phyloP scores from a whole-genome alignment of 2,888 invertebrate species.

The Tineola bisselliella region DNA sequence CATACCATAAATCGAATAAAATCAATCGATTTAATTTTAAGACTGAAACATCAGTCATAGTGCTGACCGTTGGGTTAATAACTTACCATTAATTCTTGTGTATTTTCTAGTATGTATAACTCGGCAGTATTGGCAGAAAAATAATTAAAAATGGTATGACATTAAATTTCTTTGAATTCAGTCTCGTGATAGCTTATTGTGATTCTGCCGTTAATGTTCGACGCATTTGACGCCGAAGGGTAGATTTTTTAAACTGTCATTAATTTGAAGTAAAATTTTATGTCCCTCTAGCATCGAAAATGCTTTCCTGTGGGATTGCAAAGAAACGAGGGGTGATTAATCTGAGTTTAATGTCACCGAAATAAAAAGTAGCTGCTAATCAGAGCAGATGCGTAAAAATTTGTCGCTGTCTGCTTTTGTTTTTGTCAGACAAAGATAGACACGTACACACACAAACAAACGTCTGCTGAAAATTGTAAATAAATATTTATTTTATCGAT shows the following conservation, averaged over 20 bases:
- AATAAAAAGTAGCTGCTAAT: slow-evolving; percentile 14
- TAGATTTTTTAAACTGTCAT: slow-evolving; percentile 15
- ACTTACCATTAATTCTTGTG: too few species aligned
- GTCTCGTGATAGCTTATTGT: not conserved
- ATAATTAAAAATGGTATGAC: not conserved
- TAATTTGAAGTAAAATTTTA: slow-evolving; percentile 15
- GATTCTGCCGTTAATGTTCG: slow-evolving; percentile 7
- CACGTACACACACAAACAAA: not conserved
- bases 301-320: slow-evolving; percentile 14
- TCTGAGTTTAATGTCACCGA: slow-evolving; percentile 14
- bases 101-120: too few species aligned
- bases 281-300: slow-evolving; percentile 14
- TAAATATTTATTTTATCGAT: not conserved
- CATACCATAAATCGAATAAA: too few species aligned
- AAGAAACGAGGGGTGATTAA: slow-evolving; percentile 15
- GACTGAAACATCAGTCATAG: too few species aligned
- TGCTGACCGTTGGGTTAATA: too few species aligned
- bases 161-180: not conserved
- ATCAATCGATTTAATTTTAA: too few species aligned
- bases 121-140: not conserved
- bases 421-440: slow-evolving; percentile 1
- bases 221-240: slow-evolving; percentile 14
- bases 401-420: slow-evolving; percentile 7
- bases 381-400: slow-evolving; percentile 13
- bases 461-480: not conserved